Base-by-base conservation (phyloP, 2,888 invertebrate genomes). In the Punctoribates punctum region DNA sequence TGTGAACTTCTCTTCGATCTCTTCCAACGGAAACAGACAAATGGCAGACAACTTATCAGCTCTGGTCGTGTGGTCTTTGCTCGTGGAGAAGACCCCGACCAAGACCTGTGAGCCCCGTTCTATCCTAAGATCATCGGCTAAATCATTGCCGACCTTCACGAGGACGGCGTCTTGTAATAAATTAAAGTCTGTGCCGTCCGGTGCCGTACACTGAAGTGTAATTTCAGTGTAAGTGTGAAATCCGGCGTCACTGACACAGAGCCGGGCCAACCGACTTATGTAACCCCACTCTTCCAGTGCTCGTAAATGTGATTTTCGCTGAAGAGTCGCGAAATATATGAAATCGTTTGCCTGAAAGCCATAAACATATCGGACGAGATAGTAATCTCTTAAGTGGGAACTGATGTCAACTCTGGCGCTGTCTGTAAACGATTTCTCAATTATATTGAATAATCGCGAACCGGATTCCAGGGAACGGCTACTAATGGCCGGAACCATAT, bases 221-320 rank as follows among this genome's bases (percentile, higher is more conserved):
- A 97, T 92, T 86, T 98, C 98, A 0, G 96, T 94, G 84, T 98
- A 98, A 83, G 96, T 96, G 83, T 96, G 94, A 84, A 96, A 98
- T 83, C 94, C 93, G 29, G 92, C 89, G 86, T 98, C 98, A 81
- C 91, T 92, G 78, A 95, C 94, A 86, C 98, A 98, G 77, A 95
- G 93, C 60, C 98, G 88, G 0, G 95, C 92, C 79, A 98, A 86
- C 34, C 96, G 89, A 8, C 95, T 91, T 74, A 94, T 91, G 85
- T 93, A 96, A 6, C 94, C 94, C 78, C 90, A 88, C 83, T 95
- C 93, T 83, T 96, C 94, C 82, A 92, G 91, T 67, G 91, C 92
- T 76, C 91, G 91, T 77, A 94, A 86, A 83, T 93, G 92, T 11
- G 94, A 94, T 84, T 93, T 91, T 84, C 94, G 94, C 84, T 98